phyloP scores from a whole-genome alignment of 2,113 vertebrate genomes.

The Porphyrio hochstetteri region DNA sequence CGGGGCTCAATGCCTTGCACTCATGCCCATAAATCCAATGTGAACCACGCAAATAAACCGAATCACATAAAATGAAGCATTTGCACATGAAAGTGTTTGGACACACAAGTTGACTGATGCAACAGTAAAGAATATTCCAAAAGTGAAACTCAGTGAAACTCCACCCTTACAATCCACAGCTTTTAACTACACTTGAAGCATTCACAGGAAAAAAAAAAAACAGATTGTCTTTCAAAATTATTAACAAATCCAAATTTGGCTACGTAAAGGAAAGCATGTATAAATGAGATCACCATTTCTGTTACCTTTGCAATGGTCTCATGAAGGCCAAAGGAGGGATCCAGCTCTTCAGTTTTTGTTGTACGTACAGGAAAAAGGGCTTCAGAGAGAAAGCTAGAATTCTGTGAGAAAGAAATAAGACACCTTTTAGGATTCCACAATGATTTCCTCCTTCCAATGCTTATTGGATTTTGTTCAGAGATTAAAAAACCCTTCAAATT shows the following conservation, averaged over 20 bases:
- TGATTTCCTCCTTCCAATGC: slow-evolving; percentile 39
- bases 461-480: slow-evolving; percentile 59
- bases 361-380: slow-evolving; percentile 77
- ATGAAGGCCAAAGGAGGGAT: slow-evolving; percentile 87
- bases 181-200: not conserved
- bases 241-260: not conserved
- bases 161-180: not conserved
- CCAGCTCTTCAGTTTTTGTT: slow-evolving; percentile 76
- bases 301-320: slow-evolving; percentile 90
- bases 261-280: not conserved
- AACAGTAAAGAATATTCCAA: not conserved
- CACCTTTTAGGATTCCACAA: slow-evolving; percentile 46
- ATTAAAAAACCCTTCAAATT: slow-evolving; percentile 46
- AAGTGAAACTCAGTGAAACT: not conserved
- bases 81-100: not conserved
- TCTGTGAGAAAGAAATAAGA: slow-evolving; percentile 72
- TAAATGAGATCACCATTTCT: not conserved
- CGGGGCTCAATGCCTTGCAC: not conserved
- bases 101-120: not conserved
- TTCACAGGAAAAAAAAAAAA: not conserved
- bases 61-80: not conserved
- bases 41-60: not conserved
- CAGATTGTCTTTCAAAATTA: not conserved
- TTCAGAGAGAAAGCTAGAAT: slow-evolving; percentile 84
- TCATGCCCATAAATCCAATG: not conserved